These are phyloP conservation scores for Hypercompe scribonia DNA, from an alignment of 2,888 invertebrate genomes.

Conservation along the genomic window DNA sequence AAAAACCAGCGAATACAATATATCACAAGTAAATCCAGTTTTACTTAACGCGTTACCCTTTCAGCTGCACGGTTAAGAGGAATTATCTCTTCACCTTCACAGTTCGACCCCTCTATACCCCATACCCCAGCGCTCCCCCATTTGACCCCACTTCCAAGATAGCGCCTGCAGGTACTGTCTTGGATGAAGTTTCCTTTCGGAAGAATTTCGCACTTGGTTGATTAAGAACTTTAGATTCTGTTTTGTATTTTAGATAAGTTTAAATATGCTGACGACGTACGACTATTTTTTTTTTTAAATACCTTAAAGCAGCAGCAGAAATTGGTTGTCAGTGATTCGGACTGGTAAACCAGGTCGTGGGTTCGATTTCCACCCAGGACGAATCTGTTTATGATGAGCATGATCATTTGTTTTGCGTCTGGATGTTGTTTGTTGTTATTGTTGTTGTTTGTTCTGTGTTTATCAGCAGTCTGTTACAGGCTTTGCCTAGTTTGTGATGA, in stretches of 20 bases:
- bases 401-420: too few relatives aligned
- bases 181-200: slow-evolving; percentile 15
- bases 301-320: too few relatives aligned
- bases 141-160: slow-evolving; percentile 19
- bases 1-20: background rate
- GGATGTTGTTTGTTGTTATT: too few relatives aligned
- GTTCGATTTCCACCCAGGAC: too few relatives aligned
- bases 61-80: slow-evolving; percentile 71
- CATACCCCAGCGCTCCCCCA: background rate
- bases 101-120: slow-evolving; percentile 32
- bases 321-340: too few relatives aligned
- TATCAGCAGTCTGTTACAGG: too few relatives aligned
- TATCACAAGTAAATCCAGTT: slow-evolving; percentile 47
- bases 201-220: slow-evolving; percentile 19
- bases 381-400: too few relatives aligned
- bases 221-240: slow-evolving; percentile 6
- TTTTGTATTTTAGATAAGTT: background rate
- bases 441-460: too few relatives aligned
- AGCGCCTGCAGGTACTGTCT: slow-evolving; percentile 23
- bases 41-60: slow-evolving; percentile 64
- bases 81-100: slow-evolving; percentile 76
- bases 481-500: too few relatives aligned
- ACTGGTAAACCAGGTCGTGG: too few relatives aligned
- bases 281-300: too few relatives aligned
- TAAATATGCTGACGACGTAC: background rate